phyloP scores from a whole-genome alignment of 2,113 vertebrate genomes.

The Thermophis baileyi region DNA sequence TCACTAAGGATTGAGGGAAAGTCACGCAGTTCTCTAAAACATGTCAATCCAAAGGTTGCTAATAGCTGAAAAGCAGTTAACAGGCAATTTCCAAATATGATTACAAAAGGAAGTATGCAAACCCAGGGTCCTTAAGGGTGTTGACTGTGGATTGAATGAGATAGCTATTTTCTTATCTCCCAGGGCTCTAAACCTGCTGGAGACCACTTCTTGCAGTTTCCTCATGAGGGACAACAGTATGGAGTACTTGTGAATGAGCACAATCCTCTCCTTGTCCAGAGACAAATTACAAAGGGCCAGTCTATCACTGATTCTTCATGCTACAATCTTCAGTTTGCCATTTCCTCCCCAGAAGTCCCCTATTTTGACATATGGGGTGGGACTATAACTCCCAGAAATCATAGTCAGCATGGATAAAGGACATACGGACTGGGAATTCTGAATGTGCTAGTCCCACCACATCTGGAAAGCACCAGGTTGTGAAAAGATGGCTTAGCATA shows the following conservation, averaged over 20 bases:
- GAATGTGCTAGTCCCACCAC: not conserved
- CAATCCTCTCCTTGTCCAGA: not conserved
- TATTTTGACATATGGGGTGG: not conserved
- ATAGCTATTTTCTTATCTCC: not conserved
- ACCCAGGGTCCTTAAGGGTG: not conserved
- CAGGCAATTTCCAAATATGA: not conserved
- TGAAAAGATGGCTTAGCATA: not conserved
- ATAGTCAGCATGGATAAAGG: not conserved
- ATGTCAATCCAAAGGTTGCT: not conserved
- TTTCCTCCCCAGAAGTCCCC: not conserved
- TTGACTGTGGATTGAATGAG: not conserved
- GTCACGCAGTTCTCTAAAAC: not conserved
- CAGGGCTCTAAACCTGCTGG: not conserved
- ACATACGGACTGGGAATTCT: not conserved
- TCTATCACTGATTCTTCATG: not conserved
- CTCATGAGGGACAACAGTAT: not conserved
- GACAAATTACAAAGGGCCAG: not conserved
- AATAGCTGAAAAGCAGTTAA: not conserved
- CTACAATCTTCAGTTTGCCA: not conserved
- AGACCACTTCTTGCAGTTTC: not conserved
- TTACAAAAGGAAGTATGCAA: not conserved
- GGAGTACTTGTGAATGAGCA: not conserved
- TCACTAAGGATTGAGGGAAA: not conserved
- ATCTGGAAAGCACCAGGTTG: not conserved
- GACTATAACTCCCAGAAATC: not conserved